Base-by-base conservation (phyloP, 2,888 invertebrate genomes). In the Dermolepida albohirtum region DNA sequence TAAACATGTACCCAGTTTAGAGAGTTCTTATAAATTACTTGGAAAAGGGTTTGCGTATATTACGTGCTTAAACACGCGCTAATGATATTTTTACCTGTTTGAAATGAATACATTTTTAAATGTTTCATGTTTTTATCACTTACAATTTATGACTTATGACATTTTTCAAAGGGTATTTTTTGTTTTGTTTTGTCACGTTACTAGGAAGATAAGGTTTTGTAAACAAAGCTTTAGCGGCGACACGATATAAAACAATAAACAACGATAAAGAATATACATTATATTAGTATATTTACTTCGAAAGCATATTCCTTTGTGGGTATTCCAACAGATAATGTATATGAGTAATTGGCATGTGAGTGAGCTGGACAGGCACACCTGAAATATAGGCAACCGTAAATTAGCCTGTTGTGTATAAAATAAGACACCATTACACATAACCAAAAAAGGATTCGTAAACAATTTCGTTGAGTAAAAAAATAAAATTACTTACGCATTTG, bases 331-430 rank as follows among this genome's bases (percentile, higher is more conserved):
- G 62, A 39, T n/a, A 64, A 29, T 10, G 47, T 87, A 27, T 47
- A 54, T 7, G 34, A 44, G 41, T 79, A 84, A 39, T 87, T 86
- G 65, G 88, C 85, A 74, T 87, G 86, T 0, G 91, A 88, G 80
- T 93, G 93, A 8, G 93, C 89, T 55, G 93, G 93, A 78, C 93
- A 93, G 79, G 87, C 89, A 77, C 92, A 92, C 55, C 92, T 92
- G 78, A 59, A 84, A 85, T 70, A 57, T 66, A 73, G 63, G 69
- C 55, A 62, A 70, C 64, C 22, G 22, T 2, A 22, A 22, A 22
- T 22, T 2, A 22, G 4, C 22, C 22, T 22, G 22, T 22, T 22
- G 1, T 22, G 22, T 22, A 22, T 22, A 29, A 62, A 62, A 47
- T 2, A n/a, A n/a, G 29, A 16, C 7, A 6, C 17, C 40, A 63